phyloP scores from a whole-genome alignment of 23 tunicate species.

The Halocynthia aurantium region DNA sequence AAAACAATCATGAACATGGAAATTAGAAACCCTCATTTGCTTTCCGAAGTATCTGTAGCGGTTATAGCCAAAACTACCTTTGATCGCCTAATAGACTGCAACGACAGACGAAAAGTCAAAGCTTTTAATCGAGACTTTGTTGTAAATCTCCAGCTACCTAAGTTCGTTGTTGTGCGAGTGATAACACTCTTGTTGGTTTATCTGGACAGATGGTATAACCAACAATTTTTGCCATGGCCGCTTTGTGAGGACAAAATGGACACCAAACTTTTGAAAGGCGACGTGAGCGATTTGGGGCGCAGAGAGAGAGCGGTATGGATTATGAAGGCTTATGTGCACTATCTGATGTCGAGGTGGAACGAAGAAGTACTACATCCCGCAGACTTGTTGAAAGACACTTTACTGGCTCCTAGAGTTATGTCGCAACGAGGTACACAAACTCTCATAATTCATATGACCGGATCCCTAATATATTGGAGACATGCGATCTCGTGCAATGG shows the following conservation, averaged over 20 bases:
- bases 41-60: not conserved
- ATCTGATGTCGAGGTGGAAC: constrained; percentile 31
- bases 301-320: constrained; percentile 15
- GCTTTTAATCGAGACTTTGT: constrained; percentile 6
- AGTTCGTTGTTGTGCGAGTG: not conserved
- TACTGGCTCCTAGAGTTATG: too few species aligned
- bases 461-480: not conserved
- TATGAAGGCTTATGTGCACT: constrained; percentile 4
- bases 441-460: not conserved
- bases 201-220: constrained; percentile 15
- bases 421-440: constrained; percentile 4
- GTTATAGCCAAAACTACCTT: constrained; percentile 20
- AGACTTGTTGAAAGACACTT: too few species aligned
- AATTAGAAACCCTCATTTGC: too few species aligned
- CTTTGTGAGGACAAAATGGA: not conserved
- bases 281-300: not conserved
- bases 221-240: not conserved
- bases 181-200: constrained; percentile 14
- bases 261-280: not conserved
- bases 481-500: not conserved
- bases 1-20: too few species aligned
- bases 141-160: not conserved
- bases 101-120: not conserved
- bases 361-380: not conserved
- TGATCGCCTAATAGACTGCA: constrained; percentile 12